Evolutionary conservation across 2,113 vertebrate genomes (phyloP).

Genomic region (Empidonax traillii): DNA sequence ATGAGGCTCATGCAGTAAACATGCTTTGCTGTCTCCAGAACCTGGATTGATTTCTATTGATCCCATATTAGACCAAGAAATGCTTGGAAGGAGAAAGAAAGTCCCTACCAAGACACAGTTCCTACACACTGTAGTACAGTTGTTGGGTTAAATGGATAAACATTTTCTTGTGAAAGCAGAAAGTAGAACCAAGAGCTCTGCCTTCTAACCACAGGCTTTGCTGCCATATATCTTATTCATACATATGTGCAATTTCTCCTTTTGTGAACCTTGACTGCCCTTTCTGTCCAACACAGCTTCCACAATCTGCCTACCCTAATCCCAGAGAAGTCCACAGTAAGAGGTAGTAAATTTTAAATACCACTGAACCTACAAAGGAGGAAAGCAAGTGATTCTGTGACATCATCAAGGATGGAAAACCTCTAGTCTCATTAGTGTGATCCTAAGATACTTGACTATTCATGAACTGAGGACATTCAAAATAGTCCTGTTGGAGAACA

Average conservation of each 20-base stretch:
- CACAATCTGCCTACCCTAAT: background rate
- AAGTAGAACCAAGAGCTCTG: background rate
- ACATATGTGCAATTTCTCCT: background rate
- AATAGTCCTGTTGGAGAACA: background rate
- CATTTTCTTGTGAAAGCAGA: background rate
- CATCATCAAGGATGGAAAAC: background rate
- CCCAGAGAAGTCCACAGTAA: background rate
- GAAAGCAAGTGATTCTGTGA: background rate
- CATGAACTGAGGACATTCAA: slow-evolving; percentile 46
- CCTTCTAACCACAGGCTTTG: background rate
- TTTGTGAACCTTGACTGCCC: background rate
- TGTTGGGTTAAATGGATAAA: background rate
- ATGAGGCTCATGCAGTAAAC: background rate
- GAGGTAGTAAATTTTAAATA: background rate
- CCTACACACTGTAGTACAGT: background rate
- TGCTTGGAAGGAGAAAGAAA: background rate
- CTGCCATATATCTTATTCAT: background rate
- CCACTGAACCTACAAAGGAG: background rate
- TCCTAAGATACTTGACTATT: slow-evolving; percentile 18
- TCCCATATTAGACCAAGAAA: background rate
- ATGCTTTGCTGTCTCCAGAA: background rate
- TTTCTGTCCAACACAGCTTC: background rate
- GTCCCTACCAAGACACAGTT: rapidly evolving
- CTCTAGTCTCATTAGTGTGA: background rate
- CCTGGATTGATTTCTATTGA: background rate